Conservation (phyloP, 1,140 invertebrate species). For the Lanistes nyassanus region DNA sequence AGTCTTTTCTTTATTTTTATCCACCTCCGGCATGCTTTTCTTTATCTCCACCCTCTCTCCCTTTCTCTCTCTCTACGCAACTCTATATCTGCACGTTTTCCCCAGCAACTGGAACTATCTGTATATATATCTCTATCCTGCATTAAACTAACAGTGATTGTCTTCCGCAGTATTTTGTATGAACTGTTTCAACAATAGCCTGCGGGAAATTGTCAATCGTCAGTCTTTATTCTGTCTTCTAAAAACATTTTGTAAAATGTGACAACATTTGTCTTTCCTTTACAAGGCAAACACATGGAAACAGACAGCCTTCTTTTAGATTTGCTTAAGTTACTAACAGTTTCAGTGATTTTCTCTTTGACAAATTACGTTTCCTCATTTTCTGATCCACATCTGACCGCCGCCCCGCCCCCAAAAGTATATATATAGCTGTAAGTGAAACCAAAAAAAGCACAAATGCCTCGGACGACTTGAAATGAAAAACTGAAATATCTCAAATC, state of each 20-base stretch:
- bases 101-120: neutral
- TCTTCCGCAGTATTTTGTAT: neutral
- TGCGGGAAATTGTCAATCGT: neutral
- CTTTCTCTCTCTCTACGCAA: constrained; percentile 3
- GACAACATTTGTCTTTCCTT: neutral
- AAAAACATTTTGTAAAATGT: neutral
- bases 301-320: neutral
- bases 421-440: too few relatives aligned
- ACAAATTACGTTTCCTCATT: too few relatives aligned
- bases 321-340: too few relatives aligned
- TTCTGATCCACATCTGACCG: too few relatives aligned
- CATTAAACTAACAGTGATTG: neutral
- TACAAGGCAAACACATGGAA: neutral
- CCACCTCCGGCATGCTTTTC: neutral
- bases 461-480: too few relatives aligned
- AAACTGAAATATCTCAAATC: too few relatives aligned
- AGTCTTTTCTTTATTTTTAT: neutral
- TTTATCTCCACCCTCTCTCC: neutral
- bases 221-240: neutral
- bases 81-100: neutral
- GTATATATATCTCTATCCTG: neutral
- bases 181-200: neutral
- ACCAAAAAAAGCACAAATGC: too few relatives aligned
- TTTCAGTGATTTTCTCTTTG: too few relatives aligned
- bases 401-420: too few relatives aligned